Evolutionary conservation across 2,797 vertebrate genomes (phyloP), one percentile per base, ranked within the genome.

Genomic region (Alcedo quadribrachys): DNA sequence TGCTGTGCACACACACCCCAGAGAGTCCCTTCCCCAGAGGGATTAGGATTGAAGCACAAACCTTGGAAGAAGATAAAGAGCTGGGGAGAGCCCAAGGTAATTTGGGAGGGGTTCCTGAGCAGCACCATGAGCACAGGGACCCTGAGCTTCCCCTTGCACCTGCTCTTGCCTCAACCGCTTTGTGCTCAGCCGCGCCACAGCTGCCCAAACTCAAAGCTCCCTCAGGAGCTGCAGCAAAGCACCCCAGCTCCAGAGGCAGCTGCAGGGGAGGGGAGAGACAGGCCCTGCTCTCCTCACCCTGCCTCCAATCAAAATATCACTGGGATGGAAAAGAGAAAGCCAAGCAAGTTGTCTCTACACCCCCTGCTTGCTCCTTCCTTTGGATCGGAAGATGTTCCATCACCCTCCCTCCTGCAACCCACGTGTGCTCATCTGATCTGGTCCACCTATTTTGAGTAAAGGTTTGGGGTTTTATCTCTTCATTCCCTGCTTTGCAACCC

Each of bases 341-440:
- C 68, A 76, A 75, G 53, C 12, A 37, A 62, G 19, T 7, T 2
- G 3, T 20, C 57, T 32, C 42, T 5, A 2, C 5, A 54, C 15
- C 11, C n/a, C 33, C 6, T 35, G 33, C 20, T 37, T 12, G 11
- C 37, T 63, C 32, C 67, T 51, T 2, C 1, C 24, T 54, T 22
- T 14, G 51, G 45, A 5, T 1, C 21, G 50, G 73, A 57, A 20
- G 42, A 8, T 2, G 32, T n/a, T 58, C 28, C 19, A 37, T 40
- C 55, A 37, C 8, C 35, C 51, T 62, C 32, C 13, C 27, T 24
- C 35, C 1, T 9, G 19, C 69, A 88, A 48, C 63, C 73, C 61
- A 1, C 0, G 0, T 4, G 51, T 11, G 54, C 53, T 15, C 8
- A 54, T 15, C 21, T 1, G 1, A 43, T 9, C 1, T 2, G 60